Base-by-base conservation (phyloP, 2,113 vertebrate genomes). In the Clarias macrocephalus region DNA sequence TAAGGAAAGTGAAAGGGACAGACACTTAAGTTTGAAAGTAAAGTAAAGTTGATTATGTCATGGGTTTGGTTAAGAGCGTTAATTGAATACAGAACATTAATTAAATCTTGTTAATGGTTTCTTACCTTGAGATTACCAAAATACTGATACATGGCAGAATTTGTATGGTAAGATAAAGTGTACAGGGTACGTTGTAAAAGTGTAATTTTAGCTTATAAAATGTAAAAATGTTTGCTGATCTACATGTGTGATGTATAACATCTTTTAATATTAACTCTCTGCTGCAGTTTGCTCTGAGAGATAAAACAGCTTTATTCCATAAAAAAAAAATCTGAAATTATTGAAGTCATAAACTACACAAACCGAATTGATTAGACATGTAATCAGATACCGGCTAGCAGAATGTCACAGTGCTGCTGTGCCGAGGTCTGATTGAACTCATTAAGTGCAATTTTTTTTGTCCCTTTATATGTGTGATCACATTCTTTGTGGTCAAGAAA, bases 71-170 rank as follows among this genome's bases (percentile, higher is more conserved):
- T 82, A 77, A 89, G 84, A 87, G 54, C 60, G 77, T 79, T 89
- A 59, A 56, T 54, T 79, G 57, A 82, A 60, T 59, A 13, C 48
- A 86, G 37, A 30, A 65, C 48, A 11, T 68, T 57, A 80, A 19
- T 60, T 37, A 84, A 80, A 66, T 76, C 37, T 80, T 63, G 80
- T 77, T 89, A 76, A 85, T 81, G 83, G 88, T 88, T 79, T 88
- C 70, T 59, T 77, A 23, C 79, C 68, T 70, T 33, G 63, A 56
- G 68, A 76, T 54, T 48, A 83, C 33, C 68, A 72, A 70, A 33
- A 30, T 37, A 76, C 60, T 42, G 54, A 59, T 62, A 66, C 37
- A 48, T 37, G 11, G 25, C 37, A 79, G 59, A 72, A 83, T 87
- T 66, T 86, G 56, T 63, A 77, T 52, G 18, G 15, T 23, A 18